Percentiles rank a stretch among this genome's conserved stretches.
Evolutionary conservation across 2,888 invertebrate species (phyloP).

Genomic region (Phyto melanocephala): DNA sequence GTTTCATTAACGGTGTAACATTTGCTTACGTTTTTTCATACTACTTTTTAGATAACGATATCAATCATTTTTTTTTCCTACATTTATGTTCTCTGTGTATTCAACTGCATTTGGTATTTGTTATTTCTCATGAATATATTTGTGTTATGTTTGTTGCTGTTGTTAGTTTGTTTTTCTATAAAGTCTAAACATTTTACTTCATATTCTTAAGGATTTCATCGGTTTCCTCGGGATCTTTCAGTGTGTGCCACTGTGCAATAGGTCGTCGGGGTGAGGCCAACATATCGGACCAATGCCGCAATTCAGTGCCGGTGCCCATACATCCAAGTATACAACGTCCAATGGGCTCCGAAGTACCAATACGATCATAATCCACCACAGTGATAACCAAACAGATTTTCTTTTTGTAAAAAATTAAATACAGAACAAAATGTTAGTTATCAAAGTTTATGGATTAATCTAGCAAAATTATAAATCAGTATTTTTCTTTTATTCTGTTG

Average conservation of each 20-base stretch:
- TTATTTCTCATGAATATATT: conserved; percentile 34
- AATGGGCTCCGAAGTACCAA: conserved; percentile 99
- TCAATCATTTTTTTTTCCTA: conserved; percentile 51
- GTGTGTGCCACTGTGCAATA: conserved; percentile 99
- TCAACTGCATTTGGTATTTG: neutral
- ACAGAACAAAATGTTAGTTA: conserved; percentile 65
- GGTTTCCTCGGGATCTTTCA: conserved; percentile 96
- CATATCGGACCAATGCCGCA: conserved; percentile 99
- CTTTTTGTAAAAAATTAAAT: conserved; percentile 80
- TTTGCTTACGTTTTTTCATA: conserved; percentile 36
- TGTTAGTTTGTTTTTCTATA: neutral
- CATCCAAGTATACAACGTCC: conserved; percentile 98
- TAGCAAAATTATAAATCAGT: conserved; percentile 48
- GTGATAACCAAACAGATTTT: conserved; percentile 99
- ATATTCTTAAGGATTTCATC: conserved; percentile 78
- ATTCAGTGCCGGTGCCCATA: conserved; percentile 97
- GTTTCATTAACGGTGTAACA: neutral
- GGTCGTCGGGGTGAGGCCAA: conserved; percentile 98
- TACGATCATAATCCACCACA: conserved; percentile 99
- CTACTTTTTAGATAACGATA: conserved; percentile 16
- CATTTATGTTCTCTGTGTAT: neutral
- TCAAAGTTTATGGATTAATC: conserved; percentile 55
- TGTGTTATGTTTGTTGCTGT: conserved; percentile 37
- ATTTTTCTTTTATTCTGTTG: conserved; percentile 45
- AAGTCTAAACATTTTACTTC: conserved; percentile 71